Conservation (phyloP, 2,797 vertebrate species). For the Chrysocyon brachyurus region DNA sequence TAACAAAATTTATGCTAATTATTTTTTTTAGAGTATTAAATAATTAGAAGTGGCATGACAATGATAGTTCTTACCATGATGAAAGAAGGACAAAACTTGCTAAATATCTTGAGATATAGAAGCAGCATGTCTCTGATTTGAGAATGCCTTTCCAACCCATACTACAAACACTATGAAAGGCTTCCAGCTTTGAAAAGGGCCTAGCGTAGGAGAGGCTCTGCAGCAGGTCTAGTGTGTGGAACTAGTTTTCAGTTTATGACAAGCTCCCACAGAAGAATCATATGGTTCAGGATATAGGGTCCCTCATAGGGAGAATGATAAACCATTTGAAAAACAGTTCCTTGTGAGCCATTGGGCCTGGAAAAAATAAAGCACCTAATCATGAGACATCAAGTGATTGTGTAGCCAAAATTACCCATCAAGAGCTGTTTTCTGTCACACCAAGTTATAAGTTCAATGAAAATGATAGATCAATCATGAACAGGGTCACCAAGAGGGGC, state of each 20-base stretch:
- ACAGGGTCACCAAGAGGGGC: accelerated
- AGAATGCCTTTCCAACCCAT: background rate
- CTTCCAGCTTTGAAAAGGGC: background rate
- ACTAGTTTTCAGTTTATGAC: background rate
- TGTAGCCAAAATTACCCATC: background rate
- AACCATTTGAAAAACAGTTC: background rate
- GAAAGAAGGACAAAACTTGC: background rate
- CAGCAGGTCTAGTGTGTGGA: background rate
- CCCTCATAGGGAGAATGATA: background rate
- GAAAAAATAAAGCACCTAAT: background rate
- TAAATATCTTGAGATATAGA: background rate
- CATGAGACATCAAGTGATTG: background rate
- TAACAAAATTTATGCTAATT: background rate
- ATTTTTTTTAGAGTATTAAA: background rate
- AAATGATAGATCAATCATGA: background rate
- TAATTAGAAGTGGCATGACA: background rate
- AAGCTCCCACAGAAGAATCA: background rate
- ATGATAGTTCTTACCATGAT: background rate
- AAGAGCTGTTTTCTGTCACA: background rate
- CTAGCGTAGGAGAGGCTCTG: background rate
- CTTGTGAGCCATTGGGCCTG: background rate
- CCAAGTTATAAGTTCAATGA: background rate
- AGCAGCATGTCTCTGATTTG: background rate
- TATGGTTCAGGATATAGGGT: background rate
- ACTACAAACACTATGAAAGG: background rate